Evolutionary conservation across 2,888 invertebrate species (phyloP), one percentile per base, ranked within the genome.

Genomic region (Ditula angustiorana): DNA sequence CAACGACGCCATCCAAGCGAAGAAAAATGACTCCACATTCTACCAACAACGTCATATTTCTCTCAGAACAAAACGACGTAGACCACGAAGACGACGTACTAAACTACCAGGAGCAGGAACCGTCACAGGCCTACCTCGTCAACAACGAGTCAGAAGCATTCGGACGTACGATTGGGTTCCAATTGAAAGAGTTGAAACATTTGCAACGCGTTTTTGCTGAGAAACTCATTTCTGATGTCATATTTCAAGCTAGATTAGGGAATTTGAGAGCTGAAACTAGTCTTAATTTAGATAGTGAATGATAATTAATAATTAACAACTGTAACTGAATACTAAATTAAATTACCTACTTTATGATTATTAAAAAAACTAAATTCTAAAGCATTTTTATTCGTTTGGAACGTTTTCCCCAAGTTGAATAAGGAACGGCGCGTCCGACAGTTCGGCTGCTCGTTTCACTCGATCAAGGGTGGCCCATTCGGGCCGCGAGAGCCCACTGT

Each of bases 181-280:
- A 81, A 58, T 67, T 83, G 7, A 71, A 68, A 19, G 75, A 79
- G 49, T 53, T 82, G 24, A 67, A 69, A 10, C 67, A 71, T 0
- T 61, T 70, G 53, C 82, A 83, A 69, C 69, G 77, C 59, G 70
- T 66, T 23, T 71, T 79, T 24, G 82, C 82, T 0, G 79, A 83
- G 61, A 83, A 82, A 74, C 66, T 83, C n/a, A 82, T 83, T 10
- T 81, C 81, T 0, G 81, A 82, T 16, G 69, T 81, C 10, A 76
- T 83, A 62, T 81, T 76, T 61, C 70, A 73, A 53, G 82, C 69
- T 8, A 74, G 81, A 71, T 52, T 80, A 19, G 73, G 76, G 1
- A 76, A 74, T 69, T 70, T 82, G 33, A 72, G 62, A 2, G 61
- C 68, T 5, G 64, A 71, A 13, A 66, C 76, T 1, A 66, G 16